A percentile compares a stretch with the other conserved stretches of the same genome.
These are phyloP conservation scores for Pollenia amentaria DNA, from an alignment of 2,888 invertebrate species.

Conservation along the genomic window DNA sequence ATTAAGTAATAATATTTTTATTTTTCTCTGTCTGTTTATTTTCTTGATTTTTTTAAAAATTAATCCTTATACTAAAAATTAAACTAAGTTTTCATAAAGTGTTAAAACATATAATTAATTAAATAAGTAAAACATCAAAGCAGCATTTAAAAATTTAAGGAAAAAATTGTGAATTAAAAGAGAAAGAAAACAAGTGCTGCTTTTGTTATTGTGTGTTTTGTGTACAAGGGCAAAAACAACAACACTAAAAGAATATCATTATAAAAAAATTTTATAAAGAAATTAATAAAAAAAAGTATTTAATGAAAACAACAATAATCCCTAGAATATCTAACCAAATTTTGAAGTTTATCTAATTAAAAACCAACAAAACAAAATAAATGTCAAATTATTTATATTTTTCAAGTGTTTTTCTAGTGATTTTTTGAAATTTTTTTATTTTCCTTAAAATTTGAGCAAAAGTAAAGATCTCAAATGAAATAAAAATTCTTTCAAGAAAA, in stretches of 20 bases:
- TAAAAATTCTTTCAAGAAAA: not conserved
- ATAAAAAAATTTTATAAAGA: slow-evolving; percentile 3
- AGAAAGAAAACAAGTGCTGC: slow-evolving; percentile 21
- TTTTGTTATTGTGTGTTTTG: not conserved
- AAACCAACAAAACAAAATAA: not conserved
- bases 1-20: slow-evolving; percentile 66
- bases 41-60: slow-evolving; percentile 6
- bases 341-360: slow-evolving; percentile 9
- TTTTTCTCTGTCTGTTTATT: slow-evolving; percentile 14
- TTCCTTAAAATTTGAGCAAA: not conserved
- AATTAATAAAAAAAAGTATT: slow-evolving; percentile 2
- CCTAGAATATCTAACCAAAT: not conserved
- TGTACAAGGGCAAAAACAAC: not conserved
- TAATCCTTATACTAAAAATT: no score
- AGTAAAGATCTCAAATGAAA: slow-evolving; percentile 12
- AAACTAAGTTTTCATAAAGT: slow-evolving; percentile 6
- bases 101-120: slow-evolving; percentile 4
- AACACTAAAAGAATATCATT: not conserved
- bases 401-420: not conserved
- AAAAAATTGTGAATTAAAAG: not conserved
- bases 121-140: slow-evolving; percentile 8
- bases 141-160: not conserved
- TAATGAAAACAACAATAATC: not conserved
- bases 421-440: not conserved
- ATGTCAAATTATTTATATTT: not conserved